Conservation (phyloP, 2,113 vertebrate genomes). For the Eurypyga helias region DNA sequence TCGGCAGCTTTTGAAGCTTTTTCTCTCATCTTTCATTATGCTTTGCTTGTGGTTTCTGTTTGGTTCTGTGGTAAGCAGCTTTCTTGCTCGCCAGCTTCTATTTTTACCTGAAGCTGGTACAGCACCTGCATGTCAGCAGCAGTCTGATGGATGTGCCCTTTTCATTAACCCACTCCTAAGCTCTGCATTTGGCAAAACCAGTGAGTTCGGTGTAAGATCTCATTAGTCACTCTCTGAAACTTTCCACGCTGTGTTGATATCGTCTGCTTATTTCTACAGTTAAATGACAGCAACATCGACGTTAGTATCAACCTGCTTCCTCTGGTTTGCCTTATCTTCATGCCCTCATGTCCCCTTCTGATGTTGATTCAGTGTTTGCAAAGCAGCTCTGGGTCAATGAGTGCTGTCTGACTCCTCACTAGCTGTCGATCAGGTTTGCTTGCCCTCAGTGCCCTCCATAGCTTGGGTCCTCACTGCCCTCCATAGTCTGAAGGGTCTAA, state of each 20-base stretch:
- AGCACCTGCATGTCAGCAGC: neutral
- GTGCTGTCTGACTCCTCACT: neutral
- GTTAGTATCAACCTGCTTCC: neutral
- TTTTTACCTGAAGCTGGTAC: neutral
- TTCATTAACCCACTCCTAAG: neutral
- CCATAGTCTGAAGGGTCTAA: neutral
- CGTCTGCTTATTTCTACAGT: neutral
- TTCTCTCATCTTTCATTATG: neutral
- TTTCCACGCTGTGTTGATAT: neutral
- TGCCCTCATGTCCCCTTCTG: neutral
- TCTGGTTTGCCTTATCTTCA: neutral
- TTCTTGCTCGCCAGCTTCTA: neutral
- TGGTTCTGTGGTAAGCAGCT: neutral
- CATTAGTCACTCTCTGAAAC: neutral
- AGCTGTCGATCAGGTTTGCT: rapidly evolving
- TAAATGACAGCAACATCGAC: rapidly evolving
- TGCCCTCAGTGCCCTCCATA: neutral
- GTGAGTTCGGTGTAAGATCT: neutral
- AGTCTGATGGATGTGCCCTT: neutral
- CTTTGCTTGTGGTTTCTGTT: neutral
- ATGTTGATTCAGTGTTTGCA: neutral
- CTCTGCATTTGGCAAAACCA: neutral
- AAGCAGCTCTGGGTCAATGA: neutral
- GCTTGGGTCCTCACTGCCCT: neutral
- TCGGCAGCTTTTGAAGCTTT: neutral